Evolutionary conservation across 1,140 invertebrate genomes (phyloP).

Genomic region (Amyelois transitella): DNA sequence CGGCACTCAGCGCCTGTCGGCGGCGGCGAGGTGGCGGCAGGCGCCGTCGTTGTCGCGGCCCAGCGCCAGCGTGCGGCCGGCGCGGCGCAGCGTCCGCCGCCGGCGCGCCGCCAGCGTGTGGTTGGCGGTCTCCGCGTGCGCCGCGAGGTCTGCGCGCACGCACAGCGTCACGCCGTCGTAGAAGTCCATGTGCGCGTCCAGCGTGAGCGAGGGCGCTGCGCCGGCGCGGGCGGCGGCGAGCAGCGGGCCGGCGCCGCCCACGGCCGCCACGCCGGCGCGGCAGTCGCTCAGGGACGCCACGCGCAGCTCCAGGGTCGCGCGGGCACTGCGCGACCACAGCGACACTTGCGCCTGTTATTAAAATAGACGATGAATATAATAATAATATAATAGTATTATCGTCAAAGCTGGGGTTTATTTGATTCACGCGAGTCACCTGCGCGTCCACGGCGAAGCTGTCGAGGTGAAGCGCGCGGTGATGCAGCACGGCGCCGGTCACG

Average conservation of each 20-base stretch:
- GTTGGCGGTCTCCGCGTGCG: neutral
- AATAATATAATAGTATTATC: too few relatives aligned
- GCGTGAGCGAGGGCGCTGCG: slow-evolving; percentile 24
- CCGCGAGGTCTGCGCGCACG: slow-evolving; percentile 19
- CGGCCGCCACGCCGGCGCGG: slow-evolving; percentile 8
- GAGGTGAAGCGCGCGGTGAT: neutral
- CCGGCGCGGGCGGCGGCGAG: slow-evolving; percentile 5
- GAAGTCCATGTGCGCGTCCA: slow-evolving; percentile 36
- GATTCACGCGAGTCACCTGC: too few relatives aligned
- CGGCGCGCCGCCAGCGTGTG: slow-evolving; percentile 6
- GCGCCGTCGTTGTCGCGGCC: slow-evolving; percentile 27
- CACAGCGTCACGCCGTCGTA: slow-evolving; percentile 32
- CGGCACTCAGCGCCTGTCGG: neutral
- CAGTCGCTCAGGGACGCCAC: slow-evolving; percentile 5
- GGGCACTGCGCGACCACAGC: slow-evolving; percentile 39
- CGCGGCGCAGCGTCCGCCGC: neutral
- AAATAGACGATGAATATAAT: too few relatives aligned
- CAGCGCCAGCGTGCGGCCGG: slow-evolving; percentile 31
- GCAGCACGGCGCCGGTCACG: slow-evolving; percentile 24
- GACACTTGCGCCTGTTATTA: slow-evolving; percentile 26
- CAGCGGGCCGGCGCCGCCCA: neutral
- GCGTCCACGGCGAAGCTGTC: slow-evolving; percentile 29
- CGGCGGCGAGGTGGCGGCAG: slow-evolving; percentile 20
- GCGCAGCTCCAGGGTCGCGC: slow-evolving; percentile 17
- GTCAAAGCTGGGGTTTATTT: too few relatives aligned